Conservation (phyloP, 2,113 vertebrate species). For the Probosciger aterrimus region DNA sequence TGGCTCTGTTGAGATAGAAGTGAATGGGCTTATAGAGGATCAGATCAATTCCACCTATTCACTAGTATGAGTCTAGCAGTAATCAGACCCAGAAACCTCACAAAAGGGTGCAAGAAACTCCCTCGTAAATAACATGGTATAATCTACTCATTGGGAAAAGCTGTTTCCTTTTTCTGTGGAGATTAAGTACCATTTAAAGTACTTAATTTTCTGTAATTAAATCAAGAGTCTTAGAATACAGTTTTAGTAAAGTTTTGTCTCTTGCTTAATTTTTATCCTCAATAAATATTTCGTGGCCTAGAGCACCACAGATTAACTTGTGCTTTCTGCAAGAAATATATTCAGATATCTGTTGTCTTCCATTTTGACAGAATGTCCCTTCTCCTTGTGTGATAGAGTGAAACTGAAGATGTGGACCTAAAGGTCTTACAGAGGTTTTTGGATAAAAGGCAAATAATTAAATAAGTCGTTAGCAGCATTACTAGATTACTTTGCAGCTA, state of each 20-base stretch:
- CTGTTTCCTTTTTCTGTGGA: neutral
- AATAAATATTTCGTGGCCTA: neutral
- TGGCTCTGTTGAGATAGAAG: neutral
- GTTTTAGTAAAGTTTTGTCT: neutral
- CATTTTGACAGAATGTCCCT: neutral
- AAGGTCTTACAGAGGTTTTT: neutral
- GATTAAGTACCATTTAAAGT: neutral
- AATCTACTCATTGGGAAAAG: neutral
- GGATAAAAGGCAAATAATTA: neutral
- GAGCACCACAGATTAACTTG: neutral
- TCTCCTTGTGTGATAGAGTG: neutral
- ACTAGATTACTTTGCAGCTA: neutral
- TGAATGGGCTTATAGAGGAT: neutral
- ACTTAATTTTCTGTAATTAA: constrained; percentile 29
- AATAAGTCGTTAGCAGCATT: neutral
- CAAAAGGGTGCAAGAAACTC: neutral
- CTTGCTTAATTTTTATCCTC: neutral
- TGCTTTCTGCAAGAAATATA: neutral
- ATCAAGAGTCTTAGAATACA: neutral
- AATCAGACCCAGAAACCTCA: neutral
- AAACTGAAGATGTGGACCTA: neutral
- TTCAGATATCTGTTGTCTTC: neutral
- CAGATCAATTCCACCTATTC: neutral
- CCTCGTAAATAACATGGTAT: neutral
- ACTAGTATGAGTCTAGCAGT: neutral